Conservation (phyloP, 2,113 vertebrate genomes). For the Emydura subglobosa region DNA sequence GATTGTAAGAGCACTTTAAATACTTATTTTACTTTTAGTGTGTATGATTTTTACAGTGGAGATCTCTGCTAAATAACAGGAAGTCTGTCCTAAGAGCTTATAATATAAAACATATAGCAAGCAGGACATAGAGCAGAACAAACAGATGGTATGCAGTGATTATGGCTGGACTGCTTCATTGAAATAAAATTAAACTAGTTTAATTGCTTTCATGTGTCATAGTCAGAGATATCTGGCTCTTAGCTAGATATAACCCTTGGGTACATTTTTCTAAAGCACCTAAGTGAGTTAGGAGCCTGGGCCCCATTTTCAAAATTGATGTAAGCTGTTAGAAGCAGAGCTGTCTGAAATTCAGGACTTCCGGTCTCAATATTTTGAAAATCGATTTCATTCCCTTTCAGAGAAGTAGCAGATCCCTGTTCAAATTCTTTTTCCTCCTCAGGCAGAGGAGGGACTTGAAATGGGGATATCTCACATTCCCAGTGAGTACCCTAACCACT, state of each 20-base stretch:
- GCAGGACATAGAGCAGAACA: background rate
- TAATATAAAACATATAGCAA: background rate
- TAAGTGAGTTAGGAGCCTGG: background rate
- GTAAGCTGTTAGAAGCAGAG: background rate
- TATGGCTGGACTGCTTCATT: background rate
- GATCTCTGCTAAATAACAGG: background rate
- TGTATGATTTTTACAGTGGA: background rate
- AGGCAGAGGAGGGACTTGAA: background rate
- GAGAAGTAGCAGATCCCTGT: background rate
- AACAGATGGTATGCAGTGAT: background rate
- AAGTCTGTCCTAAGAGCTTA: background rate
- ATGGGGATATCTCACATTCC: background rate
- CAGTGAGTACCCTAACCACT: background rate
- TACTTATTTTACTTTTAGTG: background rate
- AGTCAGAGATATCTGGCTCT: background rate
- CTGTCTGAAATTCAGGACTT: background rate
- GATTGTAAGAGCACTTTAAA: background rate
- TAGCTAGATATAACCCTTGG: background rate
- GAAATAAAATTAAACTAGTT: background rate
- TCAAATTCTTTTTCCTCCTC: background rate
- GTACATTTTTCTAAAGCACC: background rate
- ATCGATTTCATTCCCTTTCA: background rate
- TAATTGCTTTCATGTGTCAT: background rate
- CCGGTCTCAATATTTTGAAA: background rate
- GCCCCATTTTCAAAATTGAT: background rate